These are phyloP conservation scores for Apaloderma vittatum DNA, from an alignment of 2,113 vertebrate species.

Conservation along the genomic window DNA sequence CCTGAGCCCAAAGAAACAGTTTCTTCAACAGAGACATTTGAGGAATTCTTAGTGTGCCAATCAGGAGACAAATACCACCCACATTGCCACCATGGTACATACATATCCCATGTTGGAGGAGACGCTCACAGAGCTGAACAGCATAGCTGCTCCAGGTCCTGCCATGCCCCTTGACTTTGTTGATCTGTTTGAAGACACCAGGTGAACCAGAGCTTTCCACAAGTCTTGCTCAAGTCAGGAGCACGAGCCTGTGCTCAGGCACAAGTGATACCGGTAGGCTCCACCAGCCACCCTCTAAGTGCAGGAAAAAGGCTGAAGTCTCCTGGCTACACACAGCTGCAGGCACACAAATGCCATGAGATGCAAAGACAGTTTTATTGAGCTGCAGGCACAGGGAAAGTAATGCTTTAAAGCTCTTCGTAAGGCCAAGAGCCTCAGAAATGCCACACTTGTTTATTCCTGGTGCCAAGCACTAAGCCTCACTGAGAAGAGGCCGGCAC, in stretches of 20 bases:
- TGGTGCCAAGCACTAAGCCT: not conserved
- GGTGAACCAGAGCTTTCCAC: not conserved
- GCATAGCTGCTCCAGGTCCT: not conserved
- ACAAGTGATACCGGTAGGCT: not conserved
- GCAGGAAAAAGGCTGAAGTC: not conserved
- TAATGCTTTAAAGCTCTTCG: not conserved
- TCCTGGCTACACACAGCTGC: not conserved
- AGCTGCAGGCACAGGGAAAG: not conserved
- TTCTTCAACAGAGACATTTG: not conserved
- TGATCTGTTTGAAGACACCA: not conserved
- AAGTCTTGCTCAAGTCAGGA: not conserved
- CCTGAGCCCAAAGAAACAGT: not conserved
- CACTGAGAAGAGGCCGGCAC: not conserved
- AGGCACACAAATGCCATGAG: not conserved
- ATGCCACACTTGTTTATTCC: not conserved
- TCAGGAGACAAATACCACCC: not conserved
- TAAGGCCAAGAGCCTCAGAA: not conserved
- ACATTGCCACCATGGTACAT: not conserved
- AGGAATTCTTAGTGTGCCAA: not conserved
- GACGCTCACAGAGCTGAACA: not conserved
- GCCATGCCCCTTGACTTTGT: not conserved
- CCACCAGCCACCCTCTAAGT: not conserved
- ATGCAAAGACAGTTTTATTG: not conserved
- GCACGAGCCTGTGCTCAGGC: no score
- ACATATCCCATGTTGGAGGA: not conserved